Base-by-base conservation (phyloP, 2,888 invertebrate species). In the Monoplex corrugatus region DNA sequence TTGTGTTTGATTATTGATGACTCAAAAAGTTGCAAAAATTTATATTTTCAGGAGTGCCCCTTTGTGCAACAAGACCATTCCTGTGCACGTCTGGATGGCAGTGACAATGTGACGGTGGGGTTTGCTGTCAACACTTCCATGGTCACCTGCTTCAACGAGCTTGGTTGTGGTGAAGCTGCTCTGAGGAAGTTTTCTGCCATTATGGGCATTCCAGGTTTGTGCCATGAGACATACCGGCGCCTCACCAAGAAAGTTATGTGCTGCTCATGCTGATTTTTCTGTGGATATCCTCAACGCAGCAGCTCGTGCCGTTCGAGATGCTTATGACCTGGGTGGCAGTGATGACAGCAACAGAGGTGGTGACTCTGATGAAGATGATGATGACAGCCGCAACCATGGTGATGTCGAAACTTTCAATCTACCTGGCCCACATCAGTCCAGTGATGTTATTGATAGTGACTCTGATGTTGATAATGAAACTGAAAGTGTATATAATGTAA, bases 141-240 rank as follows among this genome's bases (percentile, higher is more conserved):
- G 28, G 86, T 86, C 23, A 63, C 68, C 38, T 86, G 86, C 68
- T 86, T 86, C 68, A 86, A 63, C 68, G 86, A 86, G 40, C 86
- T 86, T 19, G 86, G 86, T 6, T 19, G 1, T 1, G 86, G 86
- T 10, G 50, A 86, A 57, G 86, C 86, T 40, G 86, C 86, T 0
- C 57, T 86, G 23, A 8, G 32, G 10, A 86, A 86, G 19, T 35
- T 68, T 38, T 63, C 86, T 16, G 86, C 86, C 40, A 68, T 68
- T 23, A 80, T 43, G 40, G 13, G 40, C 78, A 80, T 80, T 80
- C 78, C 78, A 40, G 78, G 78, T 5, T 28, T 80, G 38, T 38
- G 40, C 43, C 78, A 80, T 40, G 40, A 80, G 23, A 80, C 78
- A 32, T 80, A 80, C 43, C 40, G 40, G 78, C 78, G 78, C 23